Base-by-base conservation (phyloP, 2,113 vertebrate species). In the Colistium nudipinnis region DNA sequence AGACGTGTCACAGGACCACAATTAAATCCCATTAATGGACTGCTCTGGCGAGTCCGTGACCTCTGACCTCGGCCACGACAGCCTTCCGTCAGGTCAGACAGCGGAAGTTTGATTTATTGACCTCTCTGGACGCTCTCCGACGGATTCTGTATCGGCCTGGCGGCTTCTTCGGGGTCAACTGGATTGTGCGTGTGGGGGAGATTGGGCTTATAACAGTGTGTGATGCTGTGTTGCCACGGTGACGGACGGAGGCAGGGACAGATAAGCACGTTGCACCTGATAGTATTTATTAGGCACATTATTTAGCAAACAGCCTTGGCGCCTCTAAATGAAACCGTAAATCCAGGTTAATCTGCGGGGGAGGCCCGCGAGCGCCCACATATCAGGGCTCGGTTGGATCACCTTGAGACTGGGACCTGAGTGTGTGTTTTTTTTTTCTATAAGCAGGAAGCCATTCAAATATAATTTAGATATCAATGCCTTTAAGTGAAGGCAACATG, bases 41-140 rank as follows among this genome's bases (percentile, higher is more conserved):
- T 17, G 25, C 6, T 9, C 19, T 45, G 30, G 30, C 11, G 43
- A 43, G 43, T 62, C 72, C 69, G 2, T 66, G 51, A 83, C 54
- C 73, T 16, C 4, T 43, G 28, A 47, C 61, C 67, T 13, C 20
- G 7, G 17, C 49, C 28, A 27, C 24, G n/a, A 57, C 47, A n/a
- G 39, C 45, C 54, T 67, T 75, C n/a, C 74, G 62, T 54, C 38
- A 41, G 51, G 69, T 71, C 69, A 36, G 20, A 39, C 57, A 48
- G 16, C 56, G 33, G 4, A 62, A 41, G 71, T 72, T 79, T 88
- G 79, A 80, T 87, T 80, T 65, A 82, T 65, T 71, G 73, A 84
- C 76, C 76, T 55, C 31, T 44, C 1, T n/a, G 6, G 75, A 72
- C 52, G 33, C 63, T 62, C 74, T 69, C 63, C 53, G 44, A 41